These are phyloP conservation scores for Mimumesa dahlbomi DNA, from an alignment of 2,888 invertebrate species.

Conservation along the genomic window DNA sequence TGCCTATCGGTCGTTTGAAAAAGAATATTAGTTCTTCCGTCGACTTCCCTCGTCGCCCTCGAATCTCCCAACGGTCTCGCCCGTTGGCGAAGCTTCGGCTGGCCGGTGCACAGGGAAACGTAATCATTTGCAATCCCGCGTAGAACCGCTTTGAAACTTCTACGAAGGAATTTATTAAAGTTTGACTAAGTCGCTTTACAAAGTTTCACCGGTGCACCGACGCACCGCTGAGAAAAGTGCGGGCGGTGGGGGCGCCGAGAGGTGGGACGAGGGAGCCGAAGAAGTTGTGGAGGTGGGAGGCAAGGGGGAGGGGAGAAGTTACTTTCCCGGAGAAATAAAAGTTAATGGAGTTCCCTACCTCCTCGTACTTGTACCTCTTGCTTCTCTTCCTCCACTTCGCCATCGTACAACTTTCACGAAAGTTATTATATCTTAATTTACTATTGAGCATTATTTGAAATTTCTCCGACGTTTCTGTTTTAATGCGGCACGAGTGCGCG, in stretches of 20 bases:
- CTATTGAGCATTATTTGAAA: conserved; percentile 74
- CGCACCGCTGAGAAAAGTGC: conserved; percentile 31
- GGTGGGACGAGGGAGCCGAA: conserved; percentile 33
- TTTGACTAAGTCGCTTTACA: conserved; percentile 78
- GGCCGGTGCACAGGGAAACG: conserved; percentile 62
- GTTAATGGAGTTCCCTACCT: conserved; percentile 77
- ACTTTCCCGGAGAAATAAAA: conserved; percentile 78
- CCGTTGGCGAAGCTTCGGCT: background rate
- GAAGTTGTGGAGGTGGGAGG: conserved; percentile 35
- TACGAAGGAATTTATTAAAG: conserved; percentile 79
- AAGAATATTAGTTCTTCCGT: no score
- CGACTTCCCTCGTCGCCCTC: no score
- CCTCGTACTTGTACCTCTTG: conserved; percentile 40
- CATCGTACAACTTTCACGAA: conserved; percentile 72
- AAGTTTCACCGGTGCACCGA: conserved; percentile 69
- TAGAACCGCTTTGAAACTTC: conserved; percentile 76
- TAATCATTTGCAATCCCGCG: conserved; percentile 75
- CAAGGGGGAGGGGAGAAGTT: conserved; percentile 63
- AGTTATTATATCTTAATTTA: conserved; percentile 79
- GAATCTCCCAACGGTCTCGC: no score
- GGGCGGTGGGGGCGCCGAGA: conserved; percentile 32
- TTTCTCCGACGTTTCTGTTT: conserved; percentile 71
- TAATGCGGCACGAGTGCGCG: conserved; percentile 56
- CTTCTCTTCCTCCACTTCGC: conserved; percentile 51
- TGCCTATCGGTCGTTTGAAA: no score